A percentile compares a stretch with the other conserved stretches of the same genome.
Conservation (phyloP, 35 echinoderm and acorn worm genomes). For the Apostichopus parvimensis region DNA sequence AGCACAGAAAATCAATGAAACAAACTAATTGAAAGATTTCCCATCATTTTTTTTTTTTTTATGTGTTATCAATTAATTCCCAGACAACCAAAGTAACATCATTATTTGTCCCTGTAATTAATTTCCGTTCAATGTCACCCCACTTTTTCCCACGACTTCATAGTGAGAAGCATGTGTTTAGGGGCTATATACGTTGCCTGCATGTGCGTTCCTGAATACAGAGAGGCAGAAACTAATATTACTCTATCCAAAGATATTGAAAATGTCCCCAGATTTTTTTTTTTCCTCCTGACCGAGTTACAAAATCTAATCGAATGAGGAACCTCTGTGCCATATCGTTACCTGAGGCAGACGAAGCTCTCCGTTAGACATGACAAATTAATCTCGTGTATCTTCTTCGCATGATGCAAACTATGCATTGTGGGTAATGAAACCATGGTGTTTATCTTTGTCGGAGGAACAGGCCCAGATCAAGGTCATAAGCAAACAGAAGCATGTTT, state of each 20-base stretch:
- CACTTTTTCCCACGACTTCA: too few species aligned
- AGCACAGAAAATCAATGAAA: too few species aligned
- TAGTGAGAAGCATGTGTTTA: too few species aligned
- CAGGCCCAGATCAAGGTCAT: not conserved
- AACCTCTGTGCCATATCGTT: slow-evolving; percentile 14
- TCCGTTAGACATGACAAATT: slow-evolving; percentile 28
- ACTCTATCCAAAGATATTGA: not conserved
- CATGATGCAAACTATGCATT: not conserved
- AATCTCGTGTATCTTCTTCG: not conserved
- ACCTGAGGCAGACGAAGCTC: slow-evolving; percentile 3
- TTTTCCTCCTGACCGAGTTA: slow-evolving; percentile 25
- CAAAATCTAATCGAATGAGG: slow-evolving; percentile 30
- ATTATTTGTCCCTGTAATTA: too few species aligned
- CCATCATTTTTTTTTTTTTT: too few species aligned
- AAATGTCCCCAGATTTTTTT: not conserved
- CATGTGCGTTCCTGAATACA: too few species aligned
- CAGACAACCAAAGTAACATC: too few species aligned
- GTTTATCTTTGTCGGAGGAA: not conserved
- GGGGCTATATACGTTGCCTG: too few species aligned
- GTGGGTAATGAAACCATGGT: slow-evolving; percentile 3
- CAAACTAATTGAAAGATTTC: too few species aligned
- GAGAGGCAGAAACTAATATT: not conserved
- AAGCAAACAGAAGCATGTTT: not conserved
- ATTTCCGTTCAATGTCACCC: not conserved
- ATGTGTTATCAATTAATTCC: too few species aligned